Evolutionary conservation across 1,140 invertebrate genomes (phyloP), one percentile per base, ranked within the genome.

Genomic region (Dendroctonus ponderosae): DNA sequence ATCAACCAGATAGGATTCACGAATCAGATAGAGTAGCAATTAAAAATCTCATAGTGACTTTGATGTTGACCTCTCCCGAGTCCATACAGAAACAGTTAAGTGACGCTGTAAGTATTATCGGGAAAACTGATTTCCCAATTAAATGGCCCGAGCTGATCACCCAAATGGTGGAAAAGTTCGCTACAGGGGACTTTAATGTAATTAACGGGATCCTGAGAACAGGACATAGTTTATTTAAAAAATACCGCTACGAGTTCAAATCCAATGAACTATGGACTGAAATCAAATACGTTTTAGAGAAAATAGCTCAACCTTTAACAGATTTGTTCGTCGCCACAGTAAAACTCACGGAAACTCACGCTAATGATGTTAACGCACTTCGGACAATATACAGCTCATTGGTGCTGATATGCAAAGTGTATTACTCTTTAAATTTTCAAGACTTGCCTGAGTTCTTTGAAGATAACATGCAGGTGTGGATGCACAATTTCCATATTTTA

Each of bases 381-480:
- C 90, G 89, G 78, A 85, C 96, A 8, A 93, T 98, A 70, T 97
- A 96, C 73, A 91, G 89, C 66, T 96, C 94, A 0, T 81, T 98
- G 50, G 85, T 92, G 15, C 82, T 97, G 3, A 90, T 97, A n/a
- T 90, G 90, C 69, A 97, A 99, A 83, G 92, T 99, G 26, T 99
- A 98, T 81, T 94, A 96, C 79, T 97, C 94, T 4, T 84, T 99
- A 5, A 99, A 98, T 81, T 94, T 87, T 71, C 95, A 97, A 84
- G 97, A 99, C 82, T 81, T 99, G 69, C 96, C 97, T 0, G 96
- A 99, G 82, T 97, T 94, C 83, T 99, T 99, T 82, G 96, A 99
- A 80, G 97, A 99, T 76, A 96, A 98, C 76, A 97, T 99, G 89
- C 81, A 83, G 54, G 84, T 84, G 9, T 99, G 97, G 97, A 97